Base-by-base conservation (phyloP, 2,888 invertebrate species). In the Criorhina ranunculi region DNA sequence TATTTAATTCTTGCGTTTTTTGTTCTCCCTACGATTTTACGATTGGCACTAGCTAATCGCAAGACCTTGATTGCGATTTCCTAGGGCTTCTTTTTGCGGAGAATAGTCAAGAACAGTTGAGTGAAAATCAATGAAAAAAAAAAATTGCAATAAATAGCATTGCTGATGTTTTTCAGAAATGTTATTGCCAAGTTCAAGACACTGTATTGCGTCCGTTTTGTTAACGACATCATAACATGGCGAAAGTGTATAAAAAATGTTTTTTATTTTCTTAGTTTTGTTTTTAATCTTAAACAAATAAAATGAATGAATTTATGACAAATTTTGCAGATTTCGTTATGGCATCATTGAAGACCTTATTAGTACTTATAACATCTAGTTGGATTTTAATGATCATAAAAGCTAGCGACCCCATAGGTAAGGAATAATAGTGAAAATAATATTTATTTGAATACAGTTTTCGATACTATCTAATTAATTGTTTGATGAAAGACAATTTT, bases 381-480 rank as follows among this genome's bases (percentile, higher is more conserved):
- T 78, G 46, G 60, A 67, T 79, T 15, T 49, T 67, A 11, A 35
- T 44, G 46, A 66, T 69, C 44, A 44, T 51, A 11, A 70, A 60
- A 66, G 57, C 73, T 42, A 66, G 82, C 69, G 86, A 87, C 57
- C 86, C 87, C 53, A 87, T 87, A 78, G 87, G 87, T 87, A 78
- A 86, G 40, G n/a, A 37, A 42, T 31, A 12, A 24, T 24, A 3
- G 1, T 7, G 11, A 19, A 35, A 35, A 46, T n/a, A 15, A 40
- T 3, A 12, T 24, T 11, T n/a, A n/a, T n/a, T n/a, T n/a, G n/a
- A n/a, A n/a, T n/a, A n/a, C n/a, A n/a, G n/a, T n/a, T n/a, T n/a
- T n/a, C n/a, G n/a, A n/a, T n/a, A n/a, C n/a, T n/a, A n/a, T n/a
- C n/a, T n/a, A n/a, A n/a, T n/a, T n/a, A n/a, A n/a, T n/a, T n/a